Conservation (phyloP, 2,888 invertebrate species). For the Drosophila nr. fundita region DNA sequence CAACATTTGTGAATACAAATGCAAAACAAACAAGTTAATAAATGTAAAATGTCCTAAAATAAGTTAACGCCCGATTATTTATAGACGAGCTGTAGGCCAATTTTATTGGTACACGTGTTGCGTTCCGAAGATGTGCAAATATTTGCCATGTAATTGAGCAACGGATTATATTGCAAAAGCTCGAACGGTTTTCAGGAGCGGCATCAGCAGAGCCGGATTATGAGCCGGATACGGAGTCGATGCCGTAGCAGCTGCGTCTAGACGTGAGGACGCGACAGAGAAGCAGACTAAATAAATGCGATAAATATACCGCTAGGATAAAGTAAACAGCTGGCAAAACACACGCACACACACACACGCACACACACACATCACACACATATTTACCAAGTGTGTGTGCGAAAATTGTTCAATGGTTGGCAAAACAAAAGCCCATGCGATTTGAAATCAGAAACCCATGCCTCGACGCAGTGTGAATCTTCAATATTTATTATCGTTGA, state of each 20-base stretch:
- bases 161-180: slow-evolving; percentile 59
- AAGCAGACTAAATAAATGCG: slow-evolving; percentile 47
- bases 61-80: slow-evolving; percentile 42
- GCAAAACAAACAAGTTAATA: slow-evolving; percentile 39
- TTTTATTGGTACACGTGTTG: slow-evolving; percentile 50
- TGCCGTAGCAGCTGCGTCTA: slow-evolving; percentile 13
- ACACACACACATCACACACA: slow-evolving; percentile 4
- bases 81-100: slow-evolving; percentile 31
- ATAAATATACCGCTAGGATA: slow-evolving; percentile 52
- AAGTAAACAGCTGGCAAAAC: slow-evolving; percentile 45
- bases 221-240: slow-evolving; percentile 6
- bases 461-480: not conserved
- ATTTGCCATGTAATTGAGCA: slow-evolving; percentile 71
- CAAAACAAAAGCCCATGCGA: slow-evolving; percentile 21
- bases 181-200: slow-evolving; percentile 2
- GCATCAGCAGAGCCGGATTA: not conserved
- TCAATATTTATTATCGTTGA: not conserved
- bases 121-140: slow-evolving; percentile 49
- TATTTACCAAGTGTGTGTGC: slow-evolving; percentile 39
- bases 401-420: slow-evolving; percentile 31
- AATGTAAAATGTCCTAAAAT: slow-evolving; percentile 57
- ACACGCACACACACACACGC: slow-evolving; percentile 13
- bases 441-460: slow-evolving; percentile 16
- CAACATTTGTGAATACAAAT: not conserved
- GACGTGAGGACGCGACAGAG: slow-evolving; percentile 22